Evolutionary conservation across 1,140 invertebrate genomes (phyloP), one percentile per base, ranked within the genome.

Genomic region (Brachionus rotundiformis): DNA sequence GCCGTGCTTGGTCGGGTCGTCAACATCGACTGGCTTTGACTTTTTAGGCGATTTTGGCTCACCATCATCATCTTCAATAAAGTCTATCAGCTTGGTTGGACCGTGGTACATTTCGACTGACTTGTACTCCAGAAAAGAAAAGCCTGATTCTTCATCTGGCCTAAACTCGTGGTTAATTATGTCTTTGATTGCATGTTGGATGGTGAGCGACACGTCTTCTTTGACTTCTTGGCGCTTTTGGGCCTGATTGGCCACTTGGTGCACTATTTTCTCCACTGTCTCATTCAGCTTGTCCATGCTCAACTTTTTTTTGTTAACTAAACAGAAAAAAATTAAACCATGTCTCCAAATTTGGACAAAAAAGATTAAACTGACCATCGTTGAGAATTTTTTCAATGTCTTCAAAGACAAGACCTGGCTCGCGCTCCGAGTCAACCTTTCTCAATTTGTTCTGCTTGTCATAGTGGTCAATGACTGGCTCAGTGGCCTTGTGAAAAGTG

Each of bases 391-490:
- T 59, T 36, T 39, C 39, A 47, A 80, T 47, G n/a, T 80, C 76
- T 41, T 59, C 16, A 41, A 80, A 80, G 44, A 80, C 76, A 41
- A 47, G 16, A 41, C 61, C 76, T 2, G 76, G 76, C 11, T 25
- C 76, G 13, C 44, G 25, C 44, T 80, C 76, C 29, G 76, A 80
- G 16, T 80, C 47, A 13, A 80, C 76, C 29, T 80, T 39, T 63
- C 19, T 23, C 29, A 79, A 59, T 33, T 77, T 77, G n/a, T 59
- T 59, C n/a, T 77, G 44, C 29, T 49, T 59, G 19, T 93, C 90
- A 84, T 95, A 98, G 86, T 94, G 89, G 25, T 96, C 89, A 71
- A 99, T 93, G 16, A 83, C 44, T 25, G 39, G 36, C n/a, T 68
- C 19, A n/a, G 65, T 54, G 2, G 41, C 29, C 11, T 73, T 13